Percentiles rank a stretch among this genome's conserved stretches.
Evolutionary conservation across 1,140 invertebrate genomes (phyloP).

Genomic region (Leptonema lineaticorne): DNA sequence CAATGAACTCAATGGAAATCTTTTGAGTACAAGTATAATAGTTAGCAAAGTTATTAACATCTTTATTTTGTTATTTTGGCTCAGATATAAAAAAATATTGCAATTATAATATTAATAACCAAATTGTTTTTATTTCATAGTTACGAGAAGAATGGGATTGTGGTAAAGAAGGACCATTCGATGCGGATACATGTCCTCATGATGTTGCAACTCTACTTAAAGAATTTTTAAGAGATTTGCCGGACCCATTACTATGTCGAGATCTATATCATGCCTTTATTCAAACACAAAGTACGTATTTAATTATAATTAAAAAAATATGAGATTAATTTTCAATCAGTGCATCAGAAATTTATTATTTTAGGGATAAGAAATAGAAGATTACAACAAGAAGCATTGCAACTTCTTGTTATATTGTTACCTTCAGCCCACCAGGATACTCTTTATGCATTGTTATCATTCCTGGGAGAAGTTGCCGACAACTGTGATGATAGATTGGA

Average conservation of each 20-base stretch:
- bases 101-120: neutral
- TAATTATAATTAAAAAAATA: neutral
- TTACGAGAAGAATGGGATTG: slow-evolving; percentile 88
- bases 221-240: slow-evolving; percentile 90
- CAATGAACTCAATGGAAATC: slow-evolving; percentile 4
- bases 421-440: slow-evolving; percentile 87
- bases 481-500: slow-evolving; percentile 68
- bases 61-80: neutral
- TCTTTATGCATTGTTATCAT: slow-evolving; percentile 75
- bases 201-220: slow-evolving; percentile 92
- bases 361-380: slow-evolving; percentile 78
- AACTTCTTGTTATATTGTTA: slow-evolving; percentile 81
- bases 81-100: neutral
- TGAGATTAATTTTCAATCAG: neutral
- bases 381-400: slow-evolving; percentile 78
- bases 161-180: slow-evolving; percentile 74
- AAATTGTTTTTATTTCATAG: slow-evolving; percentile 56
- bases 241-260: slow-evolving; percentile 86
- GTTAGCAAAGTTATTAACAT: neutral
- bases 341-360: slow-evolving; percentile 30
- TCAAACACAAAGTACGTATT: slow-evolving; percentile 72
- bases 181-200: slow-evolving; percentile 82
- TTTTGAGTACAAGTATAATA: neutral
- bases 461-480: slow-evolving; percentile 76
- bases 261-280: slow-evolving; percentile 88